phyloP scores from a whole-genome alignment of 2,113 vertebrate species.

The Cinclus mexicanus region DNA sequence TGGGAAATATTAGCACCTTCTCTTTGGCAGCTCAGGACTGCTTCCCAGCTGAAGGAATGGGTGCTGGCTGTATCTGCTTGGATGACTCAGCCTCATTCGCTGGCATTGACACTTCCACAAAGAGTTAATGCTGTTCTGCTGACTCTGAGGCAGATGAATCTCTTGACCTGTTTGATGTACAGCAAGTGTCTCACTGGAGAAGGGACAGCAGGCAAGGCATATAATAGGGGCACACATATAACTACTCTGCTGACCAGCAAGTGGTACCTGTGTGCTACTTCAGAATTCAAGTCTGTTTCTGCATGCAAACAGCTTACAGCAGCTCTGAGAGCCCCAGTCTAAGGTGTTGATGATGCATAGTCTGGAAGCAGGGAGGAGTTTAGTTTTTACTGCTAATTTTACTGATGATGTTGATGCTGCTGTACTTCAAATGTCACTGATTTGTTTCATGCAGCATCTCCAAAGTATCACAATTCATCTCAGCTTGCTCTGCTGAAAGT shows the following conservation, averaged over 20 bases:
- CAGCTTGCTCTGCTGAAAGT: background rate
- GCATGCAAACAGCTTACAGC: background rate
- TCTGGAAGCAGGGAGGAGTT: background rate
- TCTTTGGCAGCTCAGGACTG: background rate
- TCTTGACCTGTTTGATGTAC: background rate
- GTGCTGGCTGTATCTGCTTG: background rate
- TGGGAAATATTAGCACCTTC: background rate
- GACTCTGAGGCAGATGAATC: background rate
- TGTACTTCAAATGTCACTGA: background rate
- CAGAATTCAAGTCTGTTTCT: background rate
- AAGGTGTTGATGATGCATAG: background rate
- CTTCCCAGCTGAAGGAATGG: background rate
- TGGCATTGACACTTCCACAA: background rate
- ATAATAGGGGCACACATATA: background rate
- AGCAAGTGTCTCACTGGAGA: background rate
- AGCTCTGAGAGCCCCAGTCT: background rate
- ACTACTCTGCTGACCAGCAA: background rate
- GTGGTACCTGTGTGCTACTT: background rate
- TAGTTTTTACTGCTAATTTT: background rate
- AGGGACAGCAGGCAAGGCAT: background rate
- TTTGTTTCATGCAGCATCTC: background rate
- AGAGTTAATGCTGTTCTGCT: slow-evolving; percentile 27
- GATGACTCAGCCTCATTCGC: background rate
- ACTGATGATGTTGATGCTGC: background rate
- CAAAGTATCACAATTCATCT: background rate